Evolutionary conservation across 2,797 vertebrate species (phyloP).

Genomic region (Bovichtus diacanthus): DNA sequence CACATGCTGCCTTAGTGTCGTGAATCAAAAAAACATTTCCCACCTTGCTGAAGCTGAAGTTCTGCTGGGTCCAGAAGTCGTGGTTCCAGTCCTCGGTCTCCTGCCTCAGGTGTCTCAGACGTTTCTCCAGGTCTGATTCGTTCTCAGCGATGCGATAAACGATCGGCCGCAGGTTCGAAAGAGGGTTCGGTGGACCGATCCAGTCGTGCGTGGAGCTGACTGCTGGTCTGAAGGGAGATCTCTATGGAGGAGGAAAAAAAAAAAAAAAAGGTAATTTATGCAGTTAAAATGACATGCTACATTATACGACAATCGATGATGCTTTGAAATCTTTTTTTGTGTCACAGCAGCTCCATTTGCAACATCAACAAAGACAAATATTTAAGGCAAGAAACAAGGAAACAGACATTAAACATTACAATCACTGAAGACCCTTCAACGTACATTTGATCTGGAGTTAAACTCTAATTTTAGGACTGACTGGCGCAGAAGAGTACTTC

Average conservation of each 20-base stretch:
- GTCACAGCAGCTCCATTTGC: no score
- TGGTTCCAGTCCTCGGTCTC: constrained; percentile 95
- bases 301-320: no score
- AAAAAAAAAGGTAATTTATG: background rate
- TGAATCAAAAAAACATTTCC: background rate
- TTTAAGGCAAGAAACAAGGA: no score
- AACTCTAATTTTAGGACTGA: no score
- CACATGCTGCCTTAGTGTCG: fast-evolving
- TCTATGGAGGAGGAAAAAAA: constrained; percentile 68
- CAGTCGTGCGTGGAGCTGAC: constrained; percentile 88
- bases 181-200: constrained; percentile 92
- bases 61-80: constrained; percentile 91
- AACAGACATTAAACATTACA: no score
- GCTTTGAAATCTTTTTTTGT: no score
- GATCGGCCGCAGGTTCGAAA: constrained; percentile 91
- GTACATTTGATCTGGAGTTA: no score
- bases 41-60: constrained; percentile 85
- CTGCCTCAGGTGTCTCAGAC: constrained; percentile 89
- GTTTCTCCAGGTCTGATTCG: constrained; percentile 87
- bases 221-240: constrained; percentile 82
- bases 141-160: constrained; percentile 86
- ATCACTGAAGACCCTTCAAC: no score
- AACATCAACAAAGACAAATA: no score
- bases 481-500: no score
- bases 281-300: no score